These are phyloP conservation scores for Cariama cristata DNA, from an alignment of 2,113 vertebrate species.

Conservation along the genomic window DNA sequence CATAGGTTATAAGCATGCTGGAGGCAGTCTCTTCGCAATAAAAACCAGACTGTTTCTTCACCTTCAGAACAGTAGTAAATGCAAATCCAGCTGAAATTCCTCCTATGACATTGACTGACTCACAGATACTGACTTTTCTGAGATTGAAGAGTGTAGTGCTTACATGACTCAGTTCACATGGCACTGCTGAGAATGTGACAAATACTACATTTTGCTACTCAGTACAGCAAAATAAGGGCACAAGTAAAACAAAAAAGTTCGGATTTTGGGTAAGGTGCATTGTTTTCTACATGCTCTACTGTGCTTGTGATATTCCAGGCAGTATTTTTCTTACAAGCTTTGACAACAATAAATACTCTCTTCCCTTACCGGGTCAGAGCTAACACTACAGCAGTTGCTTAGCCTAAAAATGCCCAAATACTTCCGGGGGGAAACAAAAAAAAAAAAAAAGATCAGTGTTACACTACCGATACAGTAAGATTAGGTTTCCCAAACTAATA, in stretches of 20 bases:
- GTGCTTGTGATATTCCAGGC: neutral
- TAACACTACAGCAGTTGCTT: neutral
- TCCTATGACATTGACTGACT: neutral
- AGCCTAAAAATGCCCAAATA: neutral
- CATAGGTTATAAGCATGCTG: neutral
- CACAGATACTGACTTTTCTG: neutral
- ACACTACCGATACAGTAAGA: fast-evolving
- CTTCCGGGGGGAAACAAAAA: neutral
- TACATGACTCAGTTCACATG: neutral
- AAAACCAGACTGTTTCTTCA: neutral
- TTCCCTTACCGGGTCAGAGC: neutral
- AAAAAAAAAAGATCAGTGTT: neutral
- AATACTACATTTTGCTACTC: neutral
- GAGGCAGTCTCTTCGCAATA: neutral
- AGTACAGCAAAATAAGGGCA: neutral
- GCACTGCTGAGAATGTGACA: neutral
- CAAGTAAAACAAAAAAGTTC: neutral
- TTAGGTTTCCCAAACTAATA: neutral
- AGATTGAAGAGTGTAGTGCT: neutral
- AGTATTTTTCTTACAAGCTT: neutral
- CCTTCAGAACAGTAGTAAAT: neutral
- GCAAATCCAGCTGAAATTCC: neutral
- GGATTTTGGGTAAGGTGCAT: neutral
- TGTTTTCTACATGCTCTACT: neutral
- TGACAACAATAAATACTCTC: neutral